Evolutionary conservation across 1,140 invertebrate species (phyloP).

Genomic region (Nasonia giraulti): DNA sequence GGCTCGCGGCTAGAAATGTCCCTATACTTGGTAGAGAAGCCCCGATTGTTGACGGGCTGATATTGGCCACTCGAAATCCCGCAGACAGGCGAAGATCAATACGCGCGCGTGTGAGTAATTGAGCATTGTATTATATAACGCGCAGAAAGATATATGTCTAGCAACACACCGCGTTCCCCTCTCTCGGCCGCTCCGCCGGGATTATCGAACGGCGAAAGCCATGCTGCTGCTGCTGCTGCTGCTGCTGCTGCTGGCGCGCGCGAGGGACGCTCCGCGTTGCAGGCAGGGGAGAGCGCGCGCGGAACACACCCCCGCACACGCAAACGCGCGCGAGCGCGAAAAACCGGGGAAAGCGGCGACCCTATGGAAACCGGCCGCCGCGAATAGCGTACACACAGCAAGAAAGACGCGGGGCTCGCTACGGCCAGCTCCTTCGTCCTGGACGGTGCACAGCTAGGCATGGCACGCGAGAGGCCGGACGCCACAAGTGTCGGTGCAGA

Average conservation of each 20-base stretch:
- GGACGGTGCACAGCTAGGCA: too few relatives aligned
- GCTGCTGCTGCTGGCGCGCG: background rate
- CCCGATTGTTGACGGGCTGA: too few relatives aligned
- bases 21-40: too few relatives aligned
- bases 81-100: too few relatives aligned
- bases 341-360: conserved; percentile 30
- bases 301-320: background rate
- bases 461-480: too few relatives aligned
- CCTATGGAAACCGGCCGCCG: conserved; percentile 44
- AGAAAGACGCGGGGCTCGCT: background rate
- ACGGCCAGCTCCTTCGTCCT: background rate
- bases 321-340: background rate
- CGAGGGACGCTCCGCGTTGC: background rate
- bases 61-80: too few relatives aligned
- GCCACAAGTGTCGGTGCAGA: background rate
- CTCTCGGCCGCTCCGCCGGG: background rate
- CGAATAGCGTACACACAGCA: conserved; percentile 40
- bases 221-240: background rate
- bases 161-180: background rate
- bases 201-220: conserved; percentile 45
- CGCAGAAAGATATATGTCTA: background rate
- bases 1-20: too few relatives aligned
- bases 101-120: too few relatives aligned
- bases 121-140: background rate
- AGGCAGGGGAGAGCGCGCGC: background rate